These are phyloP conservation scores for Hystrix brachyura DNA, from an alignment of 2,113 vertebrate species.

Conservation along the genomic window DNA sequence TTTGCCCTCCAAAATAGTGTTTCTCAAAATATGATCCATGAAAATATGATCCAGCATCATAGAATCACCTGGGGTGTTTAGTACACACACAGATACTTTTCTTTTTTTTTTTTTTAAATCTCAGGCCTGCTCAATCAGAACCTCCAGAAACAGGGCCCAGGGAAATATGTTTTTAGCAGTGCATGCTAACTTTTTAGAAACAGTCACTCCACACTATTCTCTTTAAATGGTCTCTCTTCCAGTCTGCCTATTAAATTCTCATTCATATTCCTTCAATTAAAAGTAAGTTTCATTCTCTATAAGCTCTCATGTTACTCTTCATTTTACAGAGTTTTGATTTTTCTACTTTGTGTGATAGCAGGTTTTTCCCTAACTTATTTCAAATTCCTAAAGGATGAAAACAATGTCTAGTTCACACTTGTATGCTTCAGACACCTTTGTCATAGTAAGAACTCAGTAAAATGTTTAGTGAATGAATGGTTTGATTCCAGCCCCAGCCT, in stretches of 20 bases:
- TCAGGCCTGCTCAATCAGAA: neutral
- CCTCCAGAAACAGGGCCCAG: neutral
- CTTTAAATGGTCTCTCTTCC: neutral
- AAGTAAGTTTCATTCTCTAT: constrained; percentile 23
- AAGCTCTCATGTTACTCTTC: neutral
- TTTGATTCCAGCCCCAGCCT: neutral
- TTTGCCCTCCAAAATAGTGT: constrained; percentile 2
- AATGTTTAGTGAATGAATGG: neutral
- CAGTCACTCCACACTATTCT: accelerated
- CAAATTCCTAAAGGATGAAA: neutral
- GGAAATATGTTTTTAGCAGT: neutral
- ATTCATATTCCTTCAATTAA: neutral
- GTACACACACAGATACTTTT: neutral
- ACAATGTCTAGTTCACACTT: neutral
- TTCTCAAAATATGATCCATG: constrained; percentile 16
- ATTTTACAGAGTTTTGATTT: neutral
- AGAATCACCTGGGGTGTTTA: neutral
- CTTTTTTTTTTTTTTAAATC: neutral
- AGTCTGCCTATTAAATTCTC: neutral
- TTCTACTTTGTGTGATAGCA: neutral
- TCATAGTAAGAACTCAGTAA: neutral
- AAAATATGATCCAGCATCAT: neutral
- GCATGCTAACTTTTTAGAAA: neutral
- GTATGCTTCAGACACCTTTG: neutral
- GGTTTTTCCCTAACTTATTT: neutral